A percentile compares a stretch with the other conserved stretches of the same genome.
phyloP scores from a whole-genome alignment of 2,113 vertebrate genomes.

The Calyptomena viridis region DNA sequence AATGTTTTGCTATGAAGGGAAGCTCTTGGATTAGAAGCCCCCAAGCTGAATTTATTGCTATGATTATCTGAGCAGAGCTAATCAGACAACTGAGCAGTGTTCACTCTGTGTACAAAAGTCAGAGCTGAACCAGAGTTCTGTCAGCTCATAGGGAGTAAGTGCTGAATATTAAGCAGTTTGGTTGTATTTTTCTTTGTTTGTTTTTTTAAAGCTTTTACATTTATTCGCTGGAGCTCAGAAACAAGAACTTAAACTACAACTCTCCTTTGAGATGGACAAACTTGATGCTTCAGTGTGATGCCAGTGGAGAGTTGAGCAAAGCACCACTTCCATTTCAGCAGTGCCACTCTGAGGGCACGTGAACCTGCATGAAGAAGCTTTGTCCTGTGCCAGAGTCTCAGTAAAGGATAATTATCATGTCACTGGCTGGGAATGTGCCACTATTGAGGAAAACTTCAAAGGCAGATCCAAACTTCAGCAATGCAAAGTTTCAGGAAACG shows the following conservation, averaged over 20 bases:
- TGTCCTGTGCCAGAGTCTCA: background rate
- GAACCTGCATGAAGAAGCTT: conserved; percentile 10
- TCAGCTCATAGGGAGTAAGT: background rate
- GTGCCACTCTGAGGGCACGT: background rate
- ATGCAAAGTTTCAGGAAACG: background rate
- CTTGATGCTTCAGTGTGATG: conserved; percentile 1
- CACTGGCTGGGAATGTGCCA: background rate
- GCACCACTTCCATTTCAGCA: background rate
- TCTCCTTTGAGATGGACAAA: conserved; percentile 21
- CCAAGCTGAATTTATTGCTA: background rate
- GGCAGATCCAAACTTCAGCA: background rate
- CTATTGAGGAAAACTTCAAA: background rate
- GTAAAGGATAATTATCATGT: background rate
- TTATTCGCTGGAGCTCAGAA: conserved; percentile 45
- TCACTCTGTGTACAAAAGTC: background rate
- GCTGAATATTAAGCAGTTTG: background rate
- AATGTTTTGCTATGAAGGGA: background rate
- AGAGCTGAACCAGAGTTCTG: background rate
- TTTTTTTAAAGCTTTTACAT: background rate
- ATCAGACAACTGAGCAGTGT: background rate
- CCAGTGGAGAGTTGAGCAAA: background rate
- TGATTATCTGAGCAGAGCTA: background rate
- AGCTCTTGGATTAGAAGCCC: background rate
- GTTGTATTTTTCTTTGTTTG: background rate
- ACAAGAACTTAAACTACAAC: conserved; percentile 3